Percentiles rank a stretch among this genome's conserved stretches.
phyloP scores from a whole-genome alignment of 2,888 invertebrate species.

The Tanytarsus gracilentus region DNA sequence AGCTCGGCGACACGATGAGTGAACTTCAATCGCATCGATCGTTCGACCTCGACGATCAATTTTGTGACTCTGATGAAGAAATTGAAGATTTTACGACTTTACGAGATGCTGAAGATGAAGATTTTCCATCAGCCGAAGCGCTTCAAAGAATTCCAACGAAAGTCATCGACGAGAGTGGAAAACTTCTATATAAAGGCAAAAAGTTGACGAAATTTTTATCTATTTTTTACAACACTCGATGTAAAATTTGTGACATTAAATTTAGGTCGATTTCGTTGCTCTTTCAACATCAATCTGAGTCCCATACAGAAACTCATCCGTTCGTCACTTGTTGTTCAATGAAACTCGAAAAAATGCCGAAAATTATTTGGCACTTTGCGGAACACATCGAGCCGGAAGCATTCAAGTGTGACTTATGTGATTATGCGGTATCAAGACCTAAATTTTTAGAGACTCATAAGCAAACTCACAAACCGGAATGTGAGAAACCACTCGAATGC shows the following conservation, averaged over 20 bases:
- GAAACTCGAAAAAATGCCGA: background rate
- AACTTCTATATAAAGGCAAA: slow-evolving; percentile 30
- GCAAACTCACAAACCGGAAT: slow-evolving; percentile 30
- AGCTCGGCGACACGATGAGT: background rate
- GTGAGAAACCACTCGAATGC: slow-evolving; percentile 30
- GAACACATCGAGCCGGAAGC: slow-evolving; percentile 30
- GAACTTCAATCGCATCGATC: background rate
- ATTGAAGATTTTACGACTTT: slow-evolving; percentile 14
- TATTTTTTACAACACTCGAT: slow-evolving; percentile 1
- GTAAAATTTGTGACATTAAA: background rate
- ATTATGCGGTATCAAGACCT: slow-evolving; percentile 31
- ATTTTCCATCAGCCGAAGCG: slow-evolving; percentile 29
- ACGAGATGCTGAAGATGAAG: slow-evolving; percentile 30
- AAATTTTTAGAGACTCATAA: slow-evolving; percentile 30
- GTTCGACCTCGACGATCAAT: background rate
- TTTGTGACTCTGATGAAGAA: background rate
- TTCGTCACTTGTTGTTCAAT: slow-evolving; percentile 8
- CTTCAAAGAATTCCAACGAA: slow-evolving; percentile 29
- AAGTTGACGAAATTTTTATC: slow-evolving; percentile 29
- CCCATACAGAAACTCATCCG: background rate
- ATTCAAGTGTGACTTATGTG: slow-evolving; percentile 30
- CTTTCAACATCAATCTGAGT: background rate
- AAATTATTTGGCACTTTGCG: slow-evolving; percentile 12
- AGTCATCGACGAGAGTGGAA: slow-evolving; percentile 28
- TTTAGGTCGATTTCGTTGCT: background rate